phyloP scores from a whole-genome alignment of 1,140 invertebrate species.

The Stegodyphus mimosarum region DNA sequence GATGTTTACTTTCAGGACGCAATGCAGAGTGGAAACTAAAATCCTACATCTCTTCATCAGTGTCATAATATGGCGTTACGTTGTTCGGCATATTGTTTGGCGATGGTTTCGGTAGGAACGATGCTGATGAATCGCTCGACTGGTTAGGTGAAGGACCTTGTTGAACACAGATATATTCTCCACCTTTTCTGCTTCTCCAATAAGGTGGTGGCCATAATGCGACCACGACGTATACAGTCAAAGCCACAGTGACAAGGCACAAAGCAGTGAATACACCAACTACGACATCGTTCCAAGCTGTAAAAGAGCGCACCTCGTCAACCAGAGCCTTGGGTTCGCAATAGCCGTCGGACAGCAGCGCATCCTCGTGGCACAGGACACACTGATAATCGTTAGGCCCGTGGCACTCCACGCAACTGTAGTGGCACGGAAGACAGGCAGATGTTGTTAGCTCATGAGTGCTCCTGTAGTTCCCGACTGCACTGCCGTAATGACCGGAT shows the following conservation, averaged over 20 bases:
- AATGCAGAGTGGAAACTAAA: too few relatives aligned
- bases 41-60: conserved; percentile 30
- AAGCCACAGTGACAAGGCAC: conserved; percentile 61
- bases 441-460: conserved; percentile 26
- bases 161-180: conserved; percentile 22
- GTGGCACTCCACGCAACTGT: conserved; percentile 72
- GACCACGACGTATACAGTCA: conserved; percentile 61
- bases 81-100: conserved; percentile 22
- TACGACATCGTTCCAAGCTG: conserved; percentile 57
- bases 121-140: conserved; percentile 14
- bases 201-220: conserved; percentile 30
- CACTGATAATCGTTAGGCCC: conserved; percentile 74
- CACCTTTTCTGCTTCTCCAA: background rate
- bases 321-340: conserved; percentile 57
- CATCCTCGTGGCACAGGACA: conserved; percentile 68
- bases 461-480: conserved; percentile 51
- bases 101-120: conserved; percentile 25
- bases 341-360: conserved; percentile 52
- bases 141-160: conserved; percentile 35
- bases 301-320: conserved; percentile 52
- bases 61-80: conserved; percentile 52
- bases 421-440: conserved; percentile 72
- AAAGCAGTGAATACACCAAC: conserved; percentile 56
- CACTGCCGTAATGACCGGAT: conserved; percentile 59
- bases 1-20: too few relatives aligned